Percentiles rank a stretch among this genome's conserved stretches.
Conservation (phyloP, 2,888 invertebrate genomes). For the Lepidochrysops patricia region DNA sequence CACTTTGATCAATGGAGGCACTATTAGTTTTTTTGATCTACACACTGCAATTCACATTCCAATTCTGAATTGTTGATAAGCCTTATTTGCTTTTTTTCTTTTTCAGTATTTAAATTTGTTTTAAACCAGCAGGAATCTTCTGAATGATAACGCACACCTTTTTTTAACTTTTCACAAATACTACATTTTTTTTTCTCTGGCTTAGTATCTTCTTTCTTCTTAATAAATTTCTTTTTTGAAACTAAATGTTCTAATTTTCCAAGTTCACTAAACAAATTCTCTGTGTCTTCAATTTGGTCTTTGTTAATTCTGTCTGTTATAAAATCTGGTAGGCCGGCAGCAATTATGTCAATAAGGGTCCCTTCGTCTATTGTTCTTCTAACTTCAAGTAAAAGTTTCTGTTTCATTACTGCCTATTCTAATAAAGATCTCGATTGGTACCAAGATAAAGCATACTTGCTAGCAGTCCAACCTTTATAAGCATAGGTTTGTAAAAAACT, state of each 20-base stretch:
- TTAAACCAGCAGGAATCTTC: constrained; percentile 16
- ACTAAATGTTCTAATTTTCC: background rate
- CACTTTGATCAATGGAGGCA: constrained; percentile 24
- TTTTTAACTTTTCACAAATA: constrained; percentile 15
- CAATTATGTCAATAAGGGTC: background rate
- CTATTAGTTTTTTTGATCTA: constrained; percentile 14
- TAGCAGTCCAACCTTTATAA: background rate
- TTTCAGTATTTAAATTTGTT: background rate
- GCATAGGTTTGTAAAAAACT: background rate
- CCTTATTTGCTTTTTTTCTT: constrained; percentile 9
- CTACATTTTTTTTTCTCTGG: too few relatives aligned
- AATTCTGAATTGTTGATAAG: constrained; percentile 13
- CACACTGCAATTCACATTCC: constrained; percentile 14
- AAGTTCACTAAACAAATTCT: background rate
- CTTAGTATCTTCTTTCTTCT: too few relatives aligned
- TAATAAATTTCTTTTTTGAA: background rate
- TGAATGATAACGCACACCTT: too few relatives aligned
- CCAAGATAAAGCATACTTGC: too few relatives aligned
- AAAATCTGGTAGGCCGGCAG: background rate
- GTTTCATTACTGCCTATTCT: too few relatives aligned
- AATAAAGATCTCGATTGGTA: too few relatives aligned
- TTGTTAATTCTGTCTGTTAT: background rate
- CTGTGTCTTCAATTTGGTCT: constrained; percentile 12
- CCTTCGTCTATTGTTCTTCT: background rate
- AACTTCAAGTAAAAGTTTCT: background rate